Conservation (phyloP, 2,888 invertebrate genomes). For the Drosophila basisetae region DNA sequence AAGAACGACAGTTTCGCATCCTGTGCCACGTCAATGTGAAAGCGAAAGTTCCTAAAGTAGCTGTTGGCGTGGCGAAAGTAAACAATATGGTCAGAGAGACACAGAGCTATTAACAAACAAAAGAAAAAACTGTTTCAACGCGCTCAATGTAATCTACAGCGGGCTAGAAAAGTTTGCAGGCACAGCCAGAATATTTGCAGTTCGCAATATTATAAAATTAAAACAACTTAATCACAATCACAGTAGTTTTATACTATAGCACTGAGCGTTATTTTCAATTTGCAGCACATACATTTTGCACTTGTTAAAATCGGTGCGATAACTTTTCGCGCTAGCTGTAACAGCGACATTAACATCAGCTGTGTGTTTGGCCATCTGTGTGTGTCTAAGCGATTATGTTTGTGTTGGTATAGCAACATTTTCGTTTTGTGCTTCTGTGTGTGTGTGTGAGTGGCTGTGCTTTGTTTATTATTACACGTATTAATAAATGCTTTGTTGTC, state of each 20-base stretch:
- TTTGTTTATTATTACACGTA: conserved; percentile 66
- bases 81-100: conserved; percentile 21
- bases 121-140: conserved; percentile 13
- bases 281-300: not conserved
- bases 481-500: conserved; percentile 66
- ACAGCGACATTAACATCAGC: conserved; percentile 47
- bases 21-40: conserved; percentile 82
- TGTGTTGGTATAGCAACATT: conserved; percentile 51
- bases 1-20: conserved; percentile 84
- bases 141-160: conserved; percentile 20
- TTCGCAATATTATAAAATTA: not conserved
- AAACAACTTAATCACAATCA: not conserved
- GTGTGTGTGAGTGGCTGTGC: conserved; percentile 34
- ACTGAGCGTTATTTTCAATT: not conserved
- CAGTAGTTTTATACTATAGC: not conserved
- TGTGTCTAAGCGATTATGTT: conserved; percentile 18
- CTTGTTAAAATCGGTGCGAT: not conserved
- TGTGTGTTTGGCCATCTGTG: conserved; percentile 37
- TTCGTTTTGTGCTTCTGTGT: conserved; percentile 44
- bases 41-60: conserved; percentile 84
- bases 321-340: conserved; percentile 33
- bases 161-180: conserved; percentile 10
- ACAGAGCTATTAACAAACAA: conserved; percentile 23
- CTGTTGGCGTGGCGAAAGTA: conserved; percentile 65
- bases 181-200: too few relatives aligned